Evolutionary conservation across 2,113 vertebrate genomes (phyloP).

Genomic region (Sebastes schlegelii): DNA sequence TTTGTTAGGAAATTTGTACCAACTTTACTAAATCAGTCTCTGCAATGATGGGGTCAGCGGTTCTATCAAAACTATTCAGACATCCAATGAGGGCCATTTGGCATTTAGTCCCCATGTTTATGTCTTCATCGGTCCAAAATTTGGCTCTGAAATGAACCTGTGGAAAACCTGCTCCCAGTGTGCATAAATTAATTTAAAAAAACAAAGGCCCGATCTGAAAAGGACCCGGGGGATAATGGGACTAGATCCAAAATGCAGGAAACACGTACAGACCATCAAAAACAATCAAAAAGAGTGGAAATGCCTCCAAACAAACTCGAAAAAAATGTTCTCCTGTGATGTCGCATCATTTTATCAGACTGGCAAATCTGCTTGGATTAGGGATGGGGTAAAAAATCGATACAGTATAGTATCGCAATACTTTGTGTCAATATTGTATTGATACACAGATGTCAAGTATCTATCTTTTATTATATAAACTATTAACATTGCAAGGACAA

Average conservation of each 20-base stretch:
- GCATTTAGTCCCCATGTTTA: background rate
- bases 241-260: background rate
- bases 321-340: too few relatives aligned
- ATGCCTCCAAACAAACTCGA: too few relatives aligned
- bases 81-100: background rate
- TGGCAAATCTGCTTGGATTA: background rate
- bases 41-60: background rate
- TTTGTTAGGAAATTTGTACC: slow-evolving; percentile 2
- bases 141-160: background rate
- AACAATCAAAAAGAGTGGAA: too few relatives aligned
- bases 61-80: background rate
- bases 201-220: background rate
- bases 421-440: too few relatives aligned
- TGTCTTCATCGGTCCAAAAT: background rate
- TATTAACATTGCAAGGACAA: too few relatives aligned
- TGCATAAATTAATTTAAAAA: background rate
- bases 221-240: background rate
- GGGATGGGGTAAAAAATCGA: too few relatives aligned
- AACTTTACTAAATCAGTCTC: background rate
- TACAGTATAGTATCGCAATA: too few relatives aligned
- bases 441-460: too few relatives aligned
- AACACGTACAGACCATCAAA: too few relatives aligned
- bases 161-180: background rate
- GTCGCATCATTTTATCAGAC: background rate
- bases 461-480: too few relatives aligned